These are phyloP conservation scores for Drosophila nebulosa DNA, from an alignment of 1,140 invertebrate genomes.

Conservation along the genomic window DNA sequence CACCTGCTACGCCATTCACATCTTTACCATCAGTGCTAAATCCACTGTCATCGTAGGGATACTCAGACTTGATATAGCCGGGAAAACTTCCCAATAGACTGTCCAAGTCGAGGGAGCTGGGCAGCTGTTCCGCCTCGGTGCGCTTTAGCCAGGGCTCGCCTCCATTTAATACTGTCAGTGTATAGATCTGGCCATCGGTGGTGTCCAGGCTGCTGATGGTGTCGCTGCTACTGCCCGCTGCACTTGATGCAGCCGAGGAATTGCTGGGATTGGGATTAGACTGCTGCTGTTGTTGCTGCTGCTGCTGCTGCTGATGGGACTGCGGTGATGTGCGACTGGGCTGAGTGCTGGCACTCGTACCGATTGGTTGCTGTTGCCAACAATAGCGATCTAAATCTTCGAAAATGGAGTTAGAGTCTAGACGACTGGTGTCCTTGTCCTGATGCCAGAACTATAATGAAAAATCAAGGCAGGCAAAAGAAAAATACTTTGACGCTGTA, in stretches of 20 bases:
- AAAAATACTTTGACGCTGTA: neutral
- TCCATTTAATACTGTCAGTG: constrained; percentile 85
- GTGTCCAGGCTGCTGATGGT: constrained; percentile 73
- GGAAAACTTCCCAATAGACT: constrained; percentile 84
- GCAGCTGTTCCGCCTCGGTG: constrained; percentile 82
- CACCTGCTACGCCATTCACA: constrained; percentile 31
- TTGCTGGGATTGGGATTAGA: constrained; percentile 63
- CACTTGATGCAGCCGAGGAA: constrained; percentile 54
- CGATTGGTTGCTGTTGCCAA: constrained; percentile 85
- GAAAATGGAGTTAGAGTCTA: constrained; percentile 86
- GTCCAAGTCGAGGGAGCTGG: constrained; percentile 84
- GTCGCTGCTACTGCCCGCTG: constrained; percentile 60
- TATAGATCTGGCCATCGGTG: constrained; percentile 84
- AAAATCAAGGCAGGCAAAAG: neutral
- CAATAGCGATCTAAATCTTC: constrained; percentile 91
- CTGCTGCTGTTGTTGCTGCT: constrained; percentile 46
- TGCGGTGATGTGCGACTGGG: constrained; percentile 59
- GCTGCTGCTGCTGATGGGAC: constrained; percentile 78
- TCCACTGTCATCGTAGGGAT: constrained; percentile 86
- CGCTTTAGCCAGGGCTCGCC: constrained; percentile 82
- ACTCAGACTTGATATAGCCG: constrained; percentile 85
- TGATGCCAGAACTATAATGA: constrained; percentile 85
- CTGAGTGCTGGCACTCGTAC: constrained; percentile 74
- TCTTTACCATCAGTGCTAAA: constrained; percentile 86
- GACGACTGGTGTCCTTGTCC: constrained; percentile 85